A percentile compares a stretch with the other conserved stretches of the same genome.
Conservation (phyloP, 1,140 invertebrate species). For the Zeugodacus cucurbitae region DNA sequence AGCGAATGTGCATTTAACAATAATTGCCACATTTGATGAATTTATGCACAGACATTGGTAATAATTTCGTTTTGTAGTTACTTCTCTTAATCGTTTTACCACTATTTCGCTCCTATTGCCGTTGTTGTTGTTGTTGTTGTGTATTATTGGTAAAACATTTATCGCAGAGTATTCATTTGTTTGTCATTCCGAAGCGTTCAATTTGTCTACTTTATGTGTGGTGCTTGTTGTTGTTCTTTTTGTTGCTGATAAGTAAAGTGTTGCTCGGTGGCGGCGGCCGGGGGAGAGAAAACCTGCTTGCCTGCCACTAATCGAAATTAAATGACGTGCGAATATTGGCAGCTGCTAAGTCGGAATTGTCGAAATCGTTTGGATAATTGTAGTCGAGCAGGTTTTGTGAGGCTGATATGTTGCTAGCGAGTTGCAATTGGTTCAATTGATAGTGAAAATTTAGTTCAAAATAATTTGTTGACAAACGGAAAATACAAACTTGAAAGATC, state of each 20-base stretch:
- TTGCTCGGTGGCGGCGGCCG: too few species aligned
- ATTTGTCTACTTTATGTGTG: neutral
- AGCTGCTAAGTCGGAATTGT: conserved; percentile 27
- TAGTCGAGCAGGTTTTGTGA: neutral
- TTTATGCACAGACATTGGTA: conserved; percentile 40
- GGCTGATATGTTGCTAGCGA: too few species aligned
- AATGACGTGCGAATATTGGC: conserved; percentile 47
- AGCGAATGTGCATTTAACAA: conserved; percentile 37
- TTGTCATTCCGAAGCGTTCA: neutral
- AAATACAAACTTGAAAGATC: too few species aligned
- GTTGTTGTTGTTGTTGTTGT: conserved; percentile 33
- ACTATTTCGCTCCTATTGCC: neutral
- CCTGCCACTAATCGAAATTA: conserved; percentile 47
- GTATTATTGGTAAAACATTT: neutral
- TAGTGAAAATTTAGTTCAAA: too few species aligned
- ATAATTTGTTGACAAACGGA: too few species aligned
- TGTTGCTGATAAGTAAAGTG: neutral
- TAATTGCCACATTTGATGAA: conserved; percentile 41
- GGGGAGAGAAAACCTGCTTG: neutral
- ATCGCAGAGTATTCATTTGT: conserved; percentile 33
- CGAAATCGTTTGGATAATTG: neutral
- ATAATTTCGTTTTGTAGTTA: neutral
- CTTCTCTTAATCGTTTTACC: neutral
- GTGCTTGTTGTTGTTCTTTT: conserved; percentile 12
- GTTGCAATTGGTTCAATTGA: too few species aligned